Conservation (phyloP, 2,888 invertebrate genomes). For the Anticlea derivata region DNA sequence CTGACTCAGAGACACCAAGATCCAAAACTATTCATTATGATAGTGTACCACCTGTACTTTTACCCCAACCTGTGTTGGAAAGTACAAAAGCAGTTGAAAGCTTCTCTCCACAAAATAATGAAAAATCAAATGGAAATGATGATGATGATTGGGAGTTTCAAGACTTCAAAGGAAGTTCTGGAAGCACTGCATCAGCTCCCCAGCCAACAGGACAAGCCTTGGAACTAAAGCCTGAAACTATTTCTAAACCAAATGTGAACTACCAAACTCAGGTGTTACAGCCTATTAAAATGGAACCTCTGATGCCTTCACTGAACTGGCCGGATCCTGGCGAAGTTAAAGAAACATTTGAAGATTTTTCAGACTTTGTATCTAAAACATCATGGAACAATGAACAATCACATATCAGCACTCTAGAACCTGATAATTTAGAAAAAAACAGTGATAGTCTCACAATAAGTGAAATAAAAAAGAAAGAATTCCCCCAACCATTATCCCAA, state of each 20-base stretch:
- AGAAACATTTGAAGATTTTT: slow-evolving; percentile 72
- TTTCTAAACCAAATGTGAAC: slow-evolving; percentile 41
- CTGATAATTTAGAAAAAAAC: slow-evolving; percentile 17
- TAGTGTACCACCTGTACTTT: slow-evolving; percentile 53
- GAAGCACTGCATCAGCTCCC: slow-evolving; percentile 29
- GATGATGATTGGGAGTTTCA: slow-evolving; percentile 76
- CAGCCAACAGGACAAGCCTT: slow-evolving; percentile 32
- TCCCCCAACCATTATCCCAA: slow-evolving; percentile 4
- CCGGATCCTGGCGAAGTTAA: slow-evolving; percentile 79
- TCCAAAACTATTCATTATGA: slow-evolving; percentile 80
- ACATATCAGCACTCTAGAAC: slow-evolving; percentile 21
- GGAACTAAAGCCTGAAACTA: slow-evolving; percentile 33
- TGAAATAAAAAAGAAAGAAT: slow-evolving; percentile 23
- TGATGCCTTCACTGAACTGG: slow-evolving; percentile 77
- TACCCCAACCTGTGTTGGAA: slow-evolving; percentile 50
- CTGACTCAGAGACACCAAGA: slow-evolving; percentile 78
- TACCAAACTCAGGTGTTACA: slow-evolving; percentile 67
- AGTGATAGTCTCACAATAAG: slow-evolving; percentile 25
- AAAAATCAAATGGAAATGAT: slow-evolving; percentile 39
- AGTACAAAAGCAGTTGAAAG: slow-evolving; percentile 40
- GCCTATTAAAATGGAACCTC: slow-evolving; percentile 71
- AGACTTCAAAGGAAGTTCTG: slow-evolving; percentile 61
- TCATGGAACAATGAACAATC: slow-evolving; percentile 43
- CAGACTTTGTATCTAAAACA: slow-evolving; percentile 66
- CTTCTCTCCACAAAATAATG: slow-evolving; percentile 27